Conservation (phyloP, 2,113 vertebrate genomes). For the Cettia cetti region DNA sequence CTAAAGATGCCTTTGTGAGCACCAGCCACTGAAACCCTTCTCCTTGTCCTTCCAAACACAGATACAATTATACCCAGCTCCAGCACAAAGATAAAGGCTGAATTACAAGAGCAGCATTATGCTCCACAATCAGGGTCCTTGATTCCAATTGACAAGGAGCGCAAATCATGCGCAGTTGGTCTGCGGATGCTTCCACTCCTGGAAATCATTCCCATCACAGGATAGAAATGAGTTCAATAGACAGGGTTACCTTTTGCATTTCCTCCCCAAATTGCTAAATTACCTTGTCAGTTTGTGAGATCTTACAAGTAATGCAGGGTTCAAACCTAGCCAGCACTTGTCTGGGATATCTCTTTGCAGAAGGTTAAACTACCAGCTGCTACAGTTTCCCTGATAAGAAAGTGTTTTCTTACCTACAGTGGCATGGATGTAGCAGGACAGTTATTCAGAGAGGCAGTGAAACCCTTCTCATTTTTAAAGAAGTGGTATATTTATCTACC, state of each 20-base stretch:
- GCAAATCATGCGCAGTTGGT: neutral
- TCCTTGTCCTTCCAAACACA: conserved; percentile 44
- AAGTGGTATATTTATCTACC: neutral
- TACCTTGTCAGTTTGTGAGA: neutral
- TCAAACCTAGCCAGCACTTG: neutral
- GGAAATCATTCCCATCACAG: neutral
- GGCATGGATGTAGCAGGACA: fast-evolving
- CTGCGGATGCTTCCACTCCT: neutral
- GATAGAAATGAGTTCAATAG: neutral
- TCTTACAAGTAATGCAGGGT: neutral
- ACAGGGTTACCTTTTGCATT: neutral
- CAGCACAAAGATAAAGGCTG: conserved; percentile 41
- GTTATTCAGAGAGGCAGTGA: neutral
- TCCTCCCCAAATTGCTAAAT: neutral
- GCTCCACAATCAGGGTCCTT: conserved; percentile 21
- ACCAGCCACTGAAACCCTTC: conserved; percentile 36
- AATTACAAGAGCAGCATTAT: conserved; percentile 51
- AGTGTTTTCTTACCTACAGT: conserved; percentile 21
- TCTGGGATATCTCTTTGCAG: neutral
- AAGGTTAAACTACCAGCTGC: neutral
- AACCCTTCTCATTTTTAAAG: neutral
- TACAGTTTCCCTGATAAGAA: conserved; percentile 25
- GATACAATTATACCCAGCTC: conserved; percentile 56
- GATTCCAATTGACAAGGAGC: neutral
- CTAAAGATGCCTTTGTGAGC: conserved; percentile 60